Evolutionary conservation across 2,888 invertebrate species (phyloP).

Genomic region (Ormyrus rosae): DNA sequence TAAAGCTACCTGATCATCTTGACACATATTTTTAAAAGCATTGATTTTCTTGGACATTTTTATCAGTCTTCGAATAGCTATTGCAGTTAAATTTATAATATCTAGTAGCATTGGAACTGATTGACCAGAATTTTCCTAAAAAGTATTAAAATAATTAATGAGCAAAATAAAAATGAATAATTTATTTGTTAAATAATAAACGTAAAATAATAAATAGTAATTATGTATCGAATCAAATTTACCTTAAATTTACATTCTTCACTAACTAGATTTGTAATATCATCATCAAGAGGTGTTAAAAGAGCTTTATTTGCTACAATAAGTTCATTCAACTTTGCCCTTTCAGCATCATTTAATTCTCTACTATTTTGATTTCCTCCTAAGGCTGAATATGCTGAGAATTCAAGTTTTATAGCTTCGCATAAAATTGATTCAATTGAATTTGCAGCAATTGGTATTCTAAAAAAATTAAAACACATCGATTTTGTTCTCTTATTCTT

Average conservation of each 20-base stretch:
- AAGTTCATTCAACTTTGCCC: constrained; percentile 89
- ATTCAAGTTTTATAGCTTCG: constrained; percentile 91
- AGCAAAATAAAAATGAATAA: not conserved
- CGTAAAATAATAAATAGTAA: constrained; percentile 6
- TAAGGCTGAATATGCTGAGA: constrained; percentile 83
- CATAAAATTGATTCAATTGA: constrained; percentile 90
- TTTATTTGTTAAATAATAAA: not conserved
- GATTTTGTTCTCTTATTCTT: not conserved
- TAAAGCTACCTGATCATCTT: constrained; percentile 93
- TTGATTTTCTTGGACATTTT: constrained; percentile 91
- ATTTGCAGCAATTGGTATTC: constrained; percentile 80
- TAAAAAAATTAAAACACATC: constrained; percentile 61
- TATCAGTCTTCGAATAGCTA: constrained; percentile 91
- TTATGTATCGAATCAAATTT: constrained; percentile 61
- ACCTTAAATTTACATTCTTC: constrained; percentile 81
- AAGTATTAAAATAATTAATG: constrained; percentile 22
- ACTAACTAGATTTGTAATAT: constrained; percentile 83
- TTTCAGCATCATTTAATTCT: constrained; percentile 88
- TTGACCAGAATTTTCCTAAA: constrained; percentile 69
- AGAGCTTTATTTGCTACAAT: constrained; percentile 91
- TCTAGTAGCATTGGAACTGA: constrained; percentile 85
- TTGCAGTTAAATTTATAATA: constrained; percentile 93
- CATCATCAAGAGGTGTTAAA: constrained; percentile 89
- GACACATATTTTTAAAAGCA: constrained; percentile 95
- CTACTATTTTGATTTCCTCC: constrained; percentile 80